Evolutionary conservation across 2,797 vertebrate genomes (phyloP).

Genomic region (Eremophila alpestris): DNA sequence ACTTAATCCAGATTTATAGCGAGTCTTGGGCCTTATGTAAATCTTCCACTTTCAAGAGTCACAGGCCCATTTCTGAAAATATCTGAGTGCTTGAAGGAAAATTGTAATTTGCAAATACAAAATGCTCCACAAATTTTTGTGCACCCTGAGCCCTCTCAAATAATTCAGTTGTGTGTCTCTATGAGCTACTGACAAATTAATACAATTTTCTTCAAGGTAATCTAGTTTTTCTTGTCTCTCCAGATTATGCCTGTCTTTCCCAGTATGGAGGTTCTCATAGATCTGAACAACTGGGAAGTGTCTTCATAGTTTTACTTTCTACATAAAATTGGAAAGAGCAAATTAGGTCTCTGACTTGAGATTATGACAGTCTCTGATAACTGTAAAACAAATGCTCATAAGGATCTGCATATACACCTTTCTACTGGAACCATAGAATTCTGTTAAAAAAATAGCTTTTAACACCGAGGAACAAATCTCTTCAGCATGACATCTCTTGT

Average conservation of each 20-base stretch:
- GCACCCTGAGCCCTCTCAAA: neutral
- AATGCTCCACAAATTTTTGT: neutral
- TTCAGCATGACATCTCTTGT: neutral
- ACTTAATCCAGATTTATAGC: neutral
- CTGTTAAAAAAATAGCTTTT: neutral
- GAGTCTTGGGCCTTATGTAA: neutral
- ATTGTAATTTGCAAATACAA: neutral
- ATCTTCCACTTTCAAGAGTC: neutral
- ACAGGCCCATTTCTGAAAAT: neutral
- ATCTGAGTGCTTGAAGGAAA: neutral
- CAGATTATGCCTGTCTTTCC: neutral
- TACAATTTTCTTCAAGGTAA: neutral
- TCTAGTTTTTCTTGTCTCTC: neutral
- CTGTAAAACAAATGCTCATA: neutral
- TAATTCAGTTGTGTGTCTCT: neutral
- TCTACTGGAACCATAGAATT: neutral
- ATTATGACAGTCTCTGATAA: neutral
- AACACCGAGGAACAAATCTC: neutral
- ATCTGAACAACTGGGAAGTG: neutral
- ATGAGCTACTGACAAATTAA: neutral
- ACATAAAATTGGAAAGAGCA: neutral
- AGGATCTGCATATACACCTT: neutral
- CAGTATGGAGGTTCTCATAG: neutral
- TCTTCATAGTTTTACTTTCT: neutral
- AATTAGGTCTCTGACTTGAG: neutral